These are phyloP conservation scores for Boloria euphrosyne DNA, from an alignment of 2,888 invertebrate species.

Conservation along the genomic window DNA sequence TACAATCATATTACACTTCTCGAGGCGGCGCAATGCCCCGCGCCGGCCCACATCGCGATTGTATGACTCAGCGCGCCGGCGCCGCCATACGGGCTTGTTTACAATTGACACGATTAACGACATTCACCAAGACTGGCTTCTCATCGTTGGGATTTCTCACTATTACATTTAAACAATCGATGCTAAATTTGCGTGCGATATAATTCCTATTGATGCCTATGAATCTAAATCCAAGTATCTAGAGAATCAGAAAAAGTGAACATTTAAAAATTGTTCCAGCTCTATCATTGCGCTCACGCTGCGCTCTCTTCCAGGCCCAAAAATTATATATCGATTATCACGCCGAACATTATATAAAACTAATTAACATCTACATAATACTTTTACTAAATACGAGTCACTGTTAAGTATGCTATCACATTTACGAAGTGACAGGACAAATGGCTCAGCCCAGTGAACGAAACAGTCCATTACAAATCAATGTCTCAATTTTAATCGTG, in stretches of 20 bases:
- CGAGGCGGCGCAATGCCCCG: slow-evolving; percentile 45
- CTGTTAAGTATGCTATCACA: slow-evolving; percentile 13
- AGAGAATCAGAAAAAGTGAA: background rate
- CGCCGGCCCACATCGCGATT: slow-evolving; percentile 73
- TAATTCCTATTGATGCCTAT: too few species aligned
- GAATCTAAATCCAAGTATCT: too few species aligned
- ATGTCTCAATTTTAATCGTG: slow-evolving; percentile 42
- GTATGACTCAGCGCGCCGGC: slow-evolving; percentile 71
- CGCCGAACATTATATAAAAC: too few species aligned
- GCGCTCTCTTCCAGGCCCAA: too few species aligned
- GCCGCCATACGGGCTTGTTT: slow-evolving; percentile 70
- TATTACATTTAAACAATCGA: slow-evolving; percentile 27
- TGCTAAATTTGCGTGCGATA: background rate
- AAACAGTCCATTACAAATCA: slow-evolving; percentile 40
- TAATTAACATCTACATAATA: too few species aligned
- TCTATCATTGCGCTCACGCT: too few species aligned
- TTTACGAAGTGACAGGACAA: slow-evolving; percentile 22
- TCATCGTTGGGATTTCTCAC: slow-evolving; percentile 43
- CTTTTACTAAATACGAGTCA: slow-evolving; percentile 10
- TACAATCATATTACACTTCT: slow-evolving; percentile 67
- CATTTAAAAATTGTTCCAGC: too few species aligned
- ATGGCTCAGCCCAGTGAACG: slow-evolving; percentile 20
- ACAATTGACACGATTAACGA: slow-evolving; percentile 73
- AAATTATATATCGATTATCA: too few species aligned
- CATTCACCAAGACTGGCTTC: slow-evolving; percentile 55